Evolutionary conservation across 2,113 vertebrate genomes (phyloP).

Genomic region (Oryzias javanicus): DNA sequence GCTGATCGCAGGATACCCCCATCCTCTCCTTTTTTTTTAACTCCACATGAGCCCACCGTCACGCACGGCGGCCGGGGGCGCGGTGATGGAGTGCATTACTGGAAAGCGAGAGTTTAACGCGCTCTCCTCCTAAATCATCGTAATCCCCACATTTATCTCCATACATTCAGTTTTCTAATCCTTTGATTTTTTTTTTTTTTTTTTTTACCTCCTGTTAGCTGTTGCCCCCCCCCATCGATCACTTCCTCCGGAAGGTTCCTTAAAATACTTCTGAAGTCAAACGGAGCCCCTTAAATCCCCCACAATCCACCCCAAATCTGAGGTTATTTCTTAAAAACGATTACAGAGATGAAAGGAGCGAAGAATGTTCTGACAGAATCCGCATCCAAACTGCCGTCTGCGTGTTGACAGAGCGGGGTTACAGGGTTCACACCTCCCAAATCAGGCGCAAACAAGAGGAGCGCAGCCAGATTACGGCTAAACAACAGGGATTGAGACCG

Average conservation of each 20-base stretch:
- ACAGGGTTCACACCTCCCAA: slow-evolving; percentile 62
- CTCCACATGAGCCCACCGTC: slow-evolving; percentile 8
- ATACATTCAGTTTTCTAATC: slow-evolving; percentile 83
- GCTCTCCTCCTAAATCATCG: slow-evolving; percentile 79
- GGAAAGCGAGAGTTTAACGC: slow-evolving; percentile 79
- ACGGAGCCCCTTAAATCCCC: slow-evolving; percentile 26
- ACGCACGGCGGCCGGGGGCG: slow-evolving; percentile 28
- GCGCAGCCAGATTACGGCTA: slow-evolving; percentile 56
- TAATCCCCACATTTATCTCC: slow-evolving; percentile 82
- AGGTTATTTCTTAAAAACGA: slow-evolving; percentile 78
- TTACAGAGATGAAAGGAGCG: slow-evolving; percentile 60
- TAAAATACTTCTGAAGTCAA: slow-evolving; percentile 77
- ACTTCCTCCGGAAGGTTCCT: slow-evolving; percentile 65
- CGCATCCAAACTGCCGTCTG: slow-evolving; percentile 66
- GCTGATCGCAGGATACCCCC: slow-evolving; percentile 27
- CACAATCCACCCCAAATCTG: slow-evolving; percentile 28
- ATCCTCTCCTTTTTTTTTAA: not conserved
- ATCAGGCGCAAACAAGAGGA: slow-evolving; percentile 54
- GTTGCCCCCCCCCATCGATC: slow-evolving; percentile 71
- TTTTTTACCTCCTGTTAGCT: slow-evolving; percentile 78
- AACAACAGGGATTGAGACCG: slow-evolving; percentile 48
- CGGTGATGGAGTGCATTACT: slow-evolving; percentile 78
- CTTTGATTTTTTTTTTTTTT: slow-evolving; percentile 77
- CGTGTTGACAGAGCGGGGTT: slow-evolving; percentile 67
- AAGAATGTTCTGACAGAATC: slow-evolving; percentile 65